Percentiles rank a stretch among this genome's conserved stretches.
Conservation (phyloP, 2,113 vertebrate species). For the Microcebus griseorufus region DNA sequence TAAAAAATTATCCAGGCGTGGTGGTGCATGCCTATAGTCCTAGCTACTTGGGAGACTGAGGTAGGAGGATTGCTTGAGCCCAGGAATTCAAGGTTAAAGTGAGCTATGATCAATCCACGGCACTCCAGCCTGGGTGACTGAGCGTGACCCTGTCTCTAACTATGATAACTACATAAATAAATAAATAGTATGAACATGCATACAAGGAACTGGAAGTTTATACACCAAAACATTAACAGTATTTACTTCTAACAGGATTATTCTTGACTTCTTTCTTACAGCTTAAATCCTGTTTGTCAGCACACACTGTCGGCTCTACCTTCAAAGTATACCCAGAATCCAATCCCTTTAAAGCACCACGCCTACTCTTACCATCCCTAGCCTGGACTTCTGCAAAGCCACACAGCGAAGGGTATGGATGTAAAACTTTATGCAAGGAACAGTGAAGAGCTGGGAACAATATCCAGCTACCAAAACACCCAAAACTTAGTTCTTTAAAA, state of each 20-base stretch:
- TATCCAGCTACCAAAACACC: not conserved
- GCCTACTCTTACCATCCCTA: not conserved
- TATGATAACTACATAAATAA: too few relatives aligned
- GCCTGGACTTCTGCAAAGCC: constrained; percentile 69
- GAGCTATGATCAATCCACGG: too few relatives aligned
- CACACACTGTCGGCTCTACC: not conserved
- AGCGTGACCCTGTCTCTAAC: too few relatives aligned
- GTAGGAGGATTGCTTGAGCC: too few relatives aligned
- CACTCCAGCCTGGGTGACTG: too few relatives aligned
- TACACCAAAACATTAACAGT: not conserved
- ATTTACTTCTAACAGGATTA: not conserved
- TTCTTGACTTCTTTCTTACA: not conserved
- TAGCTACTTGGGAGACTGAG: too few relatives aligned
- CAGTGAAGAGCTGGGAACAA: not conserved
- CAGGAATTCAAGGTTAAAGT: too few relatives aligned
- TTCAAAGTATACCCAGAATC: not conserved
- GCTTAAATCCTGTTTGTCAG: not conserved
- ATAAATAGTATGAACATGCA: not conserved
- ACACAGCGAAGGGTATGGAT: not conserved
- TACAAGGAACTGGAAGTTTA: not conserved
- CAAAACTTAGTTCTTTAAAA: not conserved
- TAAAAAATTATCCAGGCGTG: too few relatives aligned
- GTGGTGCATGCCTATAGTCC: too few relatives aligned
- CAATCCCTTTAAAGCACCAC: not conserved
- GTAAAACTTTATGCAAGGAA: not conserved